These are phyloP conservation scores for human (Homo sapiens) DNA, from an alignment of 2,113 vertebrate genomes.

Conservation along the genomic window GRCh38 chr3:143158001-143158500, in stretches of 20 bases:
- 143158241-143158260: neutral
- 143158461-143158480: neutral
- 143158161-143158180: neutral
- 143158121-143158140: neutral
- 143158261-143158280: neutral
- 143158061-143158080: neutral
- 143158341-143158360: neutral
- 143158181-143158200: neutral
- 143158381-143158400: neutral
- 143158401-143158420: neutral
- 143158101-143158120: slow-evolving; percentile 41
- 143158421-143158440: neutral
- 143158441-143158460: neutral
- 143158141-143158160: neutral
- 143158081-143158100: neutral
- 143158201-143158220: neutral
- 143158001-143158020: neutral
- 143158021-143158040: neutral
- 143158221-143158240: neutral
- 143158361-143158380: neutral
- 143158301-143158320: neutral
- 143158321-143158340: neutral
- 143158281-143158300: neutral
- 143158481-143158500: neutral
- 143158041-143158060: neutral